Percentiles rank a stretch among this genome's conserved stretches.
Conservation (phyloP, 2,888 invertebrate genomes). For the Drymonia ruficornis region DNA sequence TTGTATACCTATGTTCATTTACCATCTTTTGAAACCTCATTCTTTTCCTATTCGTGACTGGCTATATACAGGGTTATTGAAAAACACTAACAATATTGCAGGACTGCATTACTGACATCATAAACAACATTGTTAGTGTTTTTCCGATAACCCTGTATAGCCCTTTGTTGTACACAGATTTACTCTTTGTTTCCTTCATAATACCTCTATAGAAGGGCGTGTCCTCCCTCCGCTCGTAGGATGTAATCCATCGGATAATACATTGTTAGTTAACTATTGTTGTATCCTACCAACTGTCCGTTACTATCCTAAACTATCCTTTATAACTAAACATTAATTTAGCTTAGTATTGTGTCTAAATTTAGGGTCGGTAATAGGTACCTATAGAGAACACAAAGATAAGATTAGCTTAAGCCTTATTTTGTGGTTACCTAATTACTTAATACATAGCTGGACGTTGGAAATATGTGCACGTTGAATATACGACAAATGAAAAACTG, state of each 20-base stretch:
- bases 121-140: too few species aligned
- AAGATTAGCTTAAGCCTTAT: background rate
- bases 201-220: background rate
- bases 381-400: background rate
- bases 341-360: background rate
- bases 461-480: too few species aligned
- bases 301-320: background rate
- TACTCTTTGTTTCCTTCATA: background rate
- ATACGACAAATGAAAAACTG: too few species aligned
- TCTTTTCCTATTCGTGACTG: too few species aligned
- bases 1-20: too few species aligned
- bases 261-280: background rate
- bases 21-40: too few species aligned
- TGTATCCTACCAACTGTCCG: background rate
- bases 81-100: too few species aligned
- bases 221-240: background rate
- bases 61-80: too few species aligned
- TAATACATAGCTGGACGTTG: too few species aligned
- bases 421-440: background rate
- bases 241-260: slow-evolving; percentile 1
- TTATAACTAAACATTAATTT: background rate
- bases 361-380: background rate
- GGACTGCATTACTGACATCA: too few species aligned
- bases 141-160: too few species aligned
- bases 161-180: background rate